Evolutionary conservation across 1,140 invertebrate species (phyloP).

Genomic region (Charaxes varanes): DNA sequence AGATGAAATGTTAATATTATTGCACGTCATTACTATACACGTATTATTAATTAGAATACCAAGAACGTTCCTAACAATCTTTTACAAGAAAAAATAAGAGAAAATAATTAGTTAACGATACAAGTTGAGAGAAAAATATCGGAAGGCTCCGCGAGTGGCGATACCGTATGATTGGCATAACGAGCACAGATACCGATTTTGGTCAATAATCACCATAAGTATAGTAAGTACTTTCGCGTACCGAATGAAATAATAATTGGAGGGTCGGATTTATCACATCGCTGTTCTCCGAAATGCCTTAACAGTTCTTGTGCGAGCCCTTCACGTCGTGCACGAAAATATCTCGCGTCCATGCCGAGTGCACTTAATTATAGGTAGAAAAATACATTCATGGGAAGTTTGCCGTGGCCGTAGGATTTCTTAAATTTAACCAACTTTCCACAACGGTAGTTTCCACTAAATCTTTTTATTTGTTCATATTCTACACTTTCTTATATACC

Average conservation of each 20-base stretch:
- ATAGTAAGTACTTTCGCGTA: constrained; percentile 67
- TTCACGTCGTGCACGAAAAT: constrained; percentile 70
- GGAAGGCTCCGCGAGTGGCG: constrained; percentile 20
- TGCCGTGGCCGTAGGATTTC: no score
- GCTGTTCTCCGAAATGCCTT: constrained; percentile 65
- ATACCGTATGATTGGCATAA: constrained; percentile 65
- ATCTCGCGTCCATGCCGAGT: constrained; percentile 64
- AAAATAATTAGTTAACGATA: not conserved
- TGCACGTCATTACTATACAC: no score
- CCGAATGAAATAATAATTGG: constrained; percentile 72
- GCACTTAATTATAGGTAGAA: constrained; percentile 68
- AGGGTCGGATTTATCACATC: constrained; percentile 72
- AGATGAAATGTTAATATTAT: no score
- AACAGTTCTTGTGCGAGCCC: constrained; percentile 68
- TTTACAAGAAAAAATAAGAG: no score
- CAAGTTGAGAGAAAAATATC: constrained; percentile 6
- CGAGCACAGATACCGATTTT: constrained; percentile 66
- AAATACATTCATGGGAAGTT: constrained; percentile 69
- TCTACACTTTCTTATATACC: no score
- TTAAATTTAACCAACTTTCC: no score
- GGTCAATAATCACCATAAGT: constrained; percentile 70
- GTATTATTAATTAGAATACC: no score
- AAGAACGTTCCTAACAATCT: no score
- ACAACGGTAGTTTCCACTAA: no score
- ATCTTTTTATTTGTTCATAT: no score